phyloP scores from a whole-genome alignment of 2,113 vertebrate genomes.

The Trematomus loennbergii region DNA sequence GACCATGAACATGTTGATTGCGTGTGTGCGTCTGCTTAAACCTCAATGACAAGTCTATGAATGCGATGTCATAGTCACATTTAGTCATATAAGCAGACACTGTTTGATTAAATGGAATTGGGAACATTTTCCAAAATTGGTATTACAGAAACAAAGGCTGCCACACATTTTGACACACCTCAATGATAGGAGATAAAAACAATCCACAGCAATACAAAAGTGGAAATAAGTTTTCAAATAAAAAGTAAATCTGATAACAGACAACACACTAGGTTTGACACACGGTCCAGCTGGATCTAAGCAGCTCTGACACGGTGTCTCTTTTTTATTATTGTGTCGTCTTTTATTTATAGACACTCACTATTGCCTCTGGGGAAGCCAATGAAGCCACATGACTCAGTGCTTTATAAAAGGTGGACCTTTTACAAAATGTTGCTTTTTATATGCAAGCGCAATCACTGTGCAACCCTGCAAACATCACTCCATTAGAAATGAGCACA shows the following conservation, averaged over 20 bases:
- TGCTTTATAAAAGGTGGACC: slow-evolving; percentile 25
- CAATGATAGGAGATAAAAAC: background rate
- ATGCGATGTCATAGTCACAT: slow-evolving; percentile 9
- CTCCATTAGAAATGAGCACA: background rate
- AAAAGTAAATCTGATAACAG: background rate
- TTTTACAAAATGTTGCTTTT: slow-evolving; percentile 40
- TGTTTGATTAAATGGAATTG: background rate
- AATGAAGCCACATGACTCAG: slow-evolving; percentile 57
- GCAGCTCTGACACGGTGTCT: slow-evolving; percentile 33
- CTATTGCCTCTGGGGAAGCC: slow-evolving; percentile 39
- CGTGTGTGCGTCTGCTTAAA: slow-evolving; percentile 14
- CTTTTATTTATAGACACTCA: slow-evolving; percentile 61
- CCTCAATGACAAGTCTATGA: slow-evolving; percentile 42
- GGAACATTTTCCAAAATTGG: background rate
- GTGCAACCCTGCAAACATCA: background rate
- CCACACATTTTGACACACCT: background rate
- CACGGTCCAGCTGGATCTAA: slow-evolving; percentile 20
- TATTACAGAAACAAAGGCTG: too few species aligned
- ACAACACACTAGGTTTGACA: slow-evolving; percentile 16
- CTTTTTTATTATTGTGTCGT: slow-evolving; percentile 36
- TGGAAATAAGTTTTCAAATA: background rate
- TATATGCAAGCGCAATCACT: slow-evolving; percentile 28
- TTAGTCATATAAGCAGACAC: background rate
- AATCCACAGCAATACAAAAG: background rate
- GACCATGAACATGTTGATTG: background rate